Conservation (phyloP, 2,888 invertebrate species). For the Sturmia bella region DNA sequence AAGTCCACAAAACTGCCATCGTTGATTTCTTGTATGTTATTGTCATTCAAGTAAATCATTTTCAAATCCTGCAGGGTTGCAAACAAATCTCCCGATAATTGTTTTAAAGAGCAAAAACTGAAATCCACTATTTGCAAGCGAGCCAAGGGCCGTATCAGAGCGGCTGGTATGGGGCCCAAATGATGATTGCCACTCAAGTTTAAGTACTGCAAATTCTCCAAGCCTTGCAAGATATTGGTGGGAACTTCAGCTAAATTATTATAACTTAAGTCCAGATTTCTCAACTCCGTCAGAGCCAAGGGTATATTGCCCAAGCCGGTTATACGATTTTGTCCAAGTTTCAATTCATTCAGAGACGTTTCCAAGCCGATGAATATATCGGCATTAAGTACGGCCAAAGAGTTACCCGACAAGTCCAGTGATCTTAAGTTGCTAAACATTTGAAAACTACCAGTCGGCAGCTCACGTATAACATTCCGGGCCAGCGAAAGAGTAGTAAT, state of each 20-base stretch:
- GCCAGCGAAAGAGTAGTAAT: conserved; percentile 89
- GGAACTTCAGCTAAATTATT: conserved; percentile 90
- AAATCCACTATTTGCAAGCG: conserved; percentile 88
- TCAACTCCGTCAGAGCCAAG: conserved; percentile 85
- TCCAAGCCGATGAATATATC: conserved; percentile 91
- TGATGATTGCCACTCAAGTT: conserved; percentile 90
- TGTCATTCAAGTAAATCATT: conserved; percentile 87
- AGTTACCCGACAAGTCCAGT: conserved; percentile 91
- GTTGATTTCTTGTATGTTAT: conserved; percentile 89
- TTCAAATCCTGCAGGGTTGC: conserved; percentile 86
- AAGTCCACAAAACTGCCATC: conserved; percentile 90
- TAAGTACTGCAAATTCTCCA: conserved; percentile 87
- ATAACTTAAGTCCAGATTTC: conserved; percentile 89
- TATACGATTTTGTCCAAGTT: conserved; percentile 89
- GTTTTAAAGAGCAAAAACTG: conserved; percentile 88
- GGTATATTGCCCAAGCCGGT: conserved; percentile 86
- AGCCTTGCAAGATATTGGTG: conserved; percentile 85
- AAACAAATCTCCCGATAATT: conserved; percentile 88
- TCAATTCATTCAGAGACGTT: conserved; percentile 87
- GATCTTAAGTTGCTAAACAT: conserved; percentile 87
- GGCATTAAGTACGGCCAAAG: conserved; percentile 87
- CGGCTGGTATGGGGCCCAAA: conserved; percentile 85
- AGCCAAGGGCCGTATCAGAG: conserved; percentile 87
- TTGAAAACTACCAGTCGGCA: conserved; percentile 90
- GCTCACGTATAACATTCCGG: conserved; percentile 92